These are phyloP conservation scores for Molossus alvarezi DNA, from an alignment of 2,797 vertebrate species.

Conservation along the genomic window DNA sequence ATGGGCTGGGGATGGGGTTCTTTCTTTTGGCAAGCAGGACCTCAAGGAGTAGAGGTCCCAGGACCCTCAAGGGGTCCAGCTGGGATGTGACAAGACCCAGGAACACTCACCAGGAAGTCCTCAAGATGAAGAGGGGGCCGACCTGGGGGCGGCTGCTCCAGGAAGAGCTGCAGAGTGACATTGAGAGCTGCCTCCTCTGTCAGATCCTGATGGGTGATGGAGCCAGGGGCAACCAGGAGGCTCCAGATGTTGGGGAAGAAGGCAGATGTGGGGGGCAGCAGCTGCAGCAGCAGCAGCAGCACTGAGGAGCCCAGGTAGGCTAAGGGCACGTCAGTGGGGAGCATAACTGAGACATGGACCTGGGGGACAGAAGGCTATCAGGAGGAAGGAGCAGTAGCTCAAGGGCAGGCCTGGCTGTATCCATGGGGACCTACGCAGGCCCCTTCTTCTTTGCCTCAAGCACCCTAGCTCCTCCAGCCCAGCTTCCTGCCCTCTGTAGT, in stretches of 20 bases:
- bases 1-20: too few species aligned
- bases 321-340: neutral
- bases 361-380: constrained; percentile 39
- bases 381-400: neutral
- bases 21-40: neutral
- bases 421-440: neutral
- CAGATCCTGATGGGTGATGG: constrained; percentile 94
- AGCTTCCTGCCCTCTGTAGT: neutral
- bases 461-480: neutral
- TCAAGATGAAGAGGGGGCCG: constrained; percentile 75
- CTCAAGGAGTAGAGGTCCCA: neutral
- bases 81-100: neutral
- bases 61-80: neutral
- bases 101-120: constrained; percentile 87
- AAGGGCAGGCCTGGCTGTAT: neutral
- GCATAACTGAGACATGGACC: constrained; percentile 81
- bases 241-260: constrained; percentile 96
- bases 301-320: constrained; percentile 68
- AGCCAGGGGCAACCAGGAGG: constrained; percentile 92
- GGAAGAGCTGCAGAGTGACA: constrained; percentile 92
- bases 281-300: constrained; percentile 89
- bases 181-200: constrained; percentile 93
- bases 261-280: constrained; percentile 70
- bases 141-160: constrained; percentile 76
- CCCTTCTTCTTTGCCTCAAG: neutral